Conservation (phyloP, 1,140 invertebrate genomes). For the Polyergus mexicanus region DNA sequence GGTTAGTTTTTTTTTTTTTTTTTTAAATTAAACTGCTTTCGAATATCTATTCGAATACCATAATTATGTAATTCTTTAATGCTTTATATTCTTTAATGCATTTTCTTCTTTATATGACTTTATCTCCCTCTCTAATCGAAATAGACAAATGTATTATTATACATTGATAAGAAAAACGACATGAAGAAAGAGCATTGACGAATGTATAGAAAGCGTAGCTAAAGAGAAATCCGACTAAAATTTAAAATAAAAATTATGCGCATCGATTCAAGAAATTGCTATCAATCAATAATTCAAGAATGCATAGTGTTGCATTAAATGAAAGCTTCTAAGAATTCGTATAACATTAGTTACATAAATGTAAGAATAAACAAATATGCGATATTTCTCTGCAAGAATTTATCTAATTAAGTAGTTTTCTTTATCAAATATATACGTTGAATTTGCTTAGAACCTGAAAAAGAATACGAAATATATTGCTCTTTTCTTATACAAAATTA, state of each 20-base stretch:
- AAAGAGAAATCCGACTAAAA: too few species aligned
- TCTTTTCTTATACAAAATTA: too few species aligned
- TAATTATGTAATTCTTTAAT: background rate
- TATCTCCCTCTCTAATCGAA: background rate
- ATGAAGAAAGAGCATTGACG: too few species aligned
- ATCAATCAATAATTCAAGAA: too few species aligned
- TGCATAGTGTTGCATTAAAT: too few species aligned
- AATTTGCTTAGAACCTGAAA: background rate
- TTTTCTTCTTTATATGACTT: background rate
- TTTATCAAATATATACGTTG: background rate
- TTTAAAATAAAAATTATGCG: too few species aligned
- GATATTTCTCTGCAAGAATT: background rate
- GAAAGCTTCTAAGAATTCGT: too few species aligned
- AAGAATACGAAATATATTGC: background rate
- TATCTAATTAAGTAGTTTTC: background rate
- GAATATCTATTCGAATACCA: background rate
- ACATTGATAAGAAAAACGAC: too few species aligned
- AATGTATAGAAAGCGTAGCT: too few species aligned
- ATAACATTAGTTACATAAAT: too few species aligned
- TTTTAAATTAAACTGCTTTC: slow-evolving; percentile 13
- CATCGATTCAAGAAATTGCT: too few species aligned
- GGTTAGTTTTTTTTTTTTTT: slow-evolving; percentile 66
- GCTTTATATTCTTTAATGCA: slow-evolving; percentile 15
- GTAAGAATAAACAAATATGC: background rate
- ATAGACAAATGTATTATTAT: too few species aligned